These are phyloP conservation scores for Catamblyrhynchus diadema DNA, from an alignment of 2,797 vertebrate species.

Conservation along the genomic window DNA sequence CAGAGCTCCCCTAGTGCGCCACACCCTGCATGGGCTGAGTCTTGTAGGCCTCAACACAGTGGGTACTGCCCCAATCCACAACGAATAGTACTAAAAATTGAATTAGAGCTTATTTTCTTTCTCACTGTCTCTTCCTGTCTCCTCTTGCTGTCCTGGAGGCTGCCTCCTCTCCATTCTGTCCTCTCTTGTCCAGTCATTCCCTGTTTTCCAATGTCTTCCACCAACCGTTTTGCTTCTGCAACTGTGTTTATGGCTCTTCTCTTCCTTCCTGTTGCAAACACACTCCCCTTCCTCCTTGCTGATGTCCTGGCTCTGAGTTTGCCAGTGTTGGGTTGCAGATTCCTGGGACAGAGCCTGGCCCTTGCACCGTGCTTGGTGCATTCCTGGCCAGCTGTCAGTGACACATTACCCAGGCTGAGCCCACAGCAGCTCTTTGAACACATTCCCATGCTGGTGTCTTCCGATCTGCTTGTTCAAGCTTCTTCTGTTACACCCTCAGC, in stretches of 20 bases:
- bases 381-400: background rate
- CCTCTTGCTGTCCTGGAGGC: background rate
- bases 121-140: background rate
- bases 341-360: background rate
- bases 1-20: background rate
- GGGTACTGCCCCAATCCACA: background rate
- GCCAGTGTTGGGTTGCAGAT: background rate
- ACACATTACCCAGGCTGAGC: background rate
- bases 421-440: background rate
- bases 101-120: background rate
- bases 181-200: background rate
- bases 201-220: background rate
- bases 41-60: background rate
- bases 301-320: background rate
- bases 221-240: background rate
- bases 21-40: background rate
- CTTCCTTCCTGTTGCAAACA: background rate
- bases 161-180: background rate
- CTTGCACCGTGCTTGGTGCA: background rate
- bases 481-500: constrained; percentile 9
- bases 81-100: background rate
- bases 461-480: background rate
- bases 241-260: background rate
- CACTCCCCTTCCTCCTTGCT: background rate
- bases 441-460: background rate